Percentiles rank a stretch among this genome's conserved stretches.
These are phyloP conservation scores for Isurus oxyrinchus DNA, from an alignment of 2,113 vertebrate genomes.

Conservation along the genomic window DNA sequence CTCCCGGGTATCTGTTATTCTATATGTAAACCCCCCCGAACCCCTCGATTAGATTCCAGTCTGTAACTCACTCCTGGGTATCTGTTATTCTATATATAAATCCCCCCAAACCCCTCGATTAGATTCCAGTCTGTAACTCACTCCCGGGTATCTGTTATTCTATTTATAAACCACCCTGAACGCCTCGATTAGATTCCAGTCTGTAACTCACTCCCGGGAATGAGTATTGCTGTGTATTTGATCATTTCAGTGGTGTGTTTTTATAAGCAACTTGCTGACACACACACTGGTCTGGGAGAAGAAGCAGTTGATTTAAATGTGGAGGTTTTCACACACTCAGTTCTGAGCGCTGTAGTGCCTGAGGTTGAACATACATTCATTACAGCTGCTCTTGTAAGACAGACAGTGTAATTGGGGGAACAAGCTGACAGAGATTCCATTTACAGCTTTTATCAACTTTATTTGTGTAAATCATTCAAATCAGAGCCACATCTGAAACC, in stretches of 20 bases:
- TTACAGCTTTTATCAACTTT: neutral
- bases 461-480: neutral
- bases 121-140: neutral
- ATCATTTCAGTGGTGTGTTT: neutral
- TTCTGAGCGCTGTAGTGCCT: neutral
- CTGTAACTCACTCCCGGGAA: no score
- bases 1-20: no score
- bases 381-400: neutral
- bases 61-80: no score
- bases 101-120: neutral
- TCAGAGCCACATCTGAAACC: neutral
- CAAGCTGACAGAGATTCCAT: neutral
- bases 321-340: neutral
- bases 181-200: no score
- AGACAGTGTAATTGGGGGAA: neutral
- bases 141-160: neutral
- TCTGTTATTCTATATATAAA: no score
- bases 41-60: no score
- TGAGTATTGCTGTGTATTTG: neutral
- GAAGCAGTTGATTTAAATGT: neutral
- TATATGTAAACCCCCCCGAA: no score
- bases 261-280: neutral
- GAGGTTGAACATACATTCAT: neutral
- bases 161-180: neutral
- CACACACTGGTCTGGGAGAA: neutral